Base-by-base conservation (phyloP, 1,140 invertebrate genomes). In the Charaxes varanes region DNA sequence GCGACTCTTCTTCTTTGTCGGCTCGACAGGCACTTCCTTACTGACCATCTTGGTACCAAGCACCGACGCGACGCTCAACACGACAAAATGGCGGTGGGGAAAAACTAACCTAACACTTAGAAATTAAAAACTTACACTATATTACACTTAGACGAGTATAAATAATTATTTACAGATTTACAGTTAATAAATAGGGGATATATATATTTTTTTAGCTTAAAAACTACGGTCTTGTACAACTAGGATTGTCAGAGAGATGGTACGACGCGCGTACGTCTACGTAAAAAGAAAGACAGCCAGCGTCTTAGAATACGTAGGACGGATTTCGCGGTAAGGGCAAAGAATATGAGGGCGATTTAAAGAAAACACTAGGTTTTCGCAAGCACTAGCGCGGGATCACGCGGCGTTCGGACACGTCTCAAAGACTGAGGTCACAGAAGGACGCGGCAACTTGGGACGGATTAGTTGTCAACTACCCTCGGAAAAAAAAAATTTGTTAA, bases 41-140 rank as follows among this genome's bases (percentile, higher is more conserved):
- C 43, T 72, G 13, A 66, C 63, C 65, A 78, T 76, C 32, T 33
- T 40, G 31, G 21, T 7, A 35, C n/a, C n/a, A 24, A 42, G 15
- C 34, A 15, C 23, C 40, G 47, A 61, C 42, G 43, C 57, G 45
- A 7, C n/a, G n/a, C n/a, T n/a, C n/a, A n/a, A n/a, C 46, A 57
- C 36, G 11, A 73, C 66, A 81, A 77, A 74, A 78, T 78, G 71
- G 73, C 71, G 69, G 38, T 17, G 24, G 37, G n/a, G 14, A 38
- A 21, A 55, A 35, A 50, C 42, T 59, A 62, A 56, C 50, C 53
- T 60, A 62, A 61, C 40, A 46, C 24, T 53, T 37, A 34, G 46
- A 35, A 58, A 48, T 45, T 42, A 51, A 43, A 53, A 46, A 35
- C 53, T 44, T 46, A 50, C 48, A 56, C 45, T 53, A n/a, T n/a